Evolutionary conservation across 1,140 invertebrate species (phyloP).

Genomic region (Acromyrmex echinatior): DNA sequence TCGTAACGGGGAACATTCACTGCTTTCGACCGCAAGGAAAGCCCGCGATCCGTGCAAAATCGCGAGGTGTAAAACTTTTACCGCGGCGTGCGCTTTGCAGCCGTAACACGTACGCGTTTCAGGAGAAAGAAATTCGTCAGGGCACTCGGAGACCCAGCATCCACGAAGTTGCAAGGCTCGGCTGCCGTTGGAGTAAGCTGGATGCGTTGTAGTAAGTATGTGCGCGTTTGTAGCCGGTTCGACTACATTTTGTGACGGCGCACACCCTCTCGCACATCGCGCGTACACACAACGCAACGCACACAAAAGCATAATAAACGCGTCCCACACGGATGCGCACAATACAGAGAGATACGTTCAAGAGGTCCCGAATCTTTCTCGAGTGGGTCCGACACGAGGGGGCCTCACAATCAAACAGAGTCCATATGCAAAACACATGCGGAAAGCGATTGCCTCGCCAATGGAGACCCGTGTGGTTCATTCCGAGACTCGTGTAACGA

Average conservation of each 20-base stretch:
- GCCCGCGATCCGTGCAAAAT: neutral
- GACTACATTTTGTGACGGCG: conserved; percentile 75
- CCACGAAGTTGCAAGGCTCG: conserved; percentile 51
- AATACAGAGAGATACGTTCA: conserved; percentile 40
- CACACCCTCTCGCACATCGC: neutral
- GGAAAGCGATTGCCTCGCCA: conserved; percentile 48
- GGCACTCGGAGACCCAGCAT: conserved; percentile 26
- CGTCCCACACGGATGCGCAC: neutral
- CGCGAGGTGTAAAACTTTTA: conserved; percentile 54
- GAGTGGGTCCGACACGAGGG: neutral
- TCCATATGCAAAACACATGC: conserved; percentile 70
- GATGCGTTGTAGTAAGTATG: conserved; percentile 24
- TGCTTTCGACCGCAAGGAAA: conserved; percentile 44
- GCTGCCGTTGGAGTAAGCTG: too few relatives aligned
- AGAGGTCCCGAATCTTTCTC: conserved; percentile 19
- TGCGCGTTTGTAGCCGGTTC: conserved; percentile 73
- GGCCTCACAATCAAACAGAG: conserved; percentile 25
- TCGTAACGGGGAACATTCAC: conserved; percentile 20
- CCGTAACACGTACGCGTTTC: conserved; percentile 31
- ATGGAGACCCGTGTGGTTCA: neutral
- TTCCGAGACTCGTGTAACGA: conserved; percentile 2
- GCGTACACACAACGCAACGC: too few relatives aligned
- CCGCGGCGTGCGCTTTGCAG: neutral
- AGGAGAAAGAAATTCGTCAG: conserved; percentile 60
- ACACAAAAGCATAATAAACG: neutral